Conservation (phyloP, 2,797 vertebrate species). For the Muscicapa comitata region DNA sequence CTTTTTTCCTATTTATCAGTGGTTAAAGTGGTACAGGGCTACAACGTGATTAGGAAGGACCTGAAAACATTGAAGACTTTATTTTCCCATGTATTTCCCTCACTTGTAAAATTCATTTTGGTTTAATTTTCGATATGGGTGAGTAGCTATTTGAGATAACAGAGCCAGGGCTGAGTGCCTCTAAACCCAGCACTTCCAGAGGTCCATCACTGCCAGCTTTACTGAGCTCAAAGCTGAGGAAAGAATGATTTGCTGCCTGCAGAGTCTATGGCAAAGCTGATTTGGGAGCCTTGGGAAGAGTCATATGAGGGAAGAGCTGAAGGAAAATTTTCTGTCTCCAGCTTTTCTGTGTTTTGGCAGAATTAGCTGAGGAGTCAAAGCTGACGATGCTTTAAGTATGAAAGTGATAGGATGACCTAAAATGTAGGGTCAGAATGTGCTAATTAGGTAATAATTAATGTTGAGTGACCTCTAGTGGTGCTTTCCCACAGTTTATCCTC, state of each 20-base stretch:
- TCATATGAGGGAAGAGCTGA: neutral
- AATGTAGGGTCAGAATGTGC: neutral
- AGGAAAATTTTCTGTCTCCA: neutral
- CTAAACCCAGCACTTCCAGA: neutral
- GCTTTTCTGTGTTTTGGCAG: neutral
- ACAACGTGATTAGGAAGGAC: rapidly evolving
- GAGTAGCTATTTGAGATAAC: neutral
- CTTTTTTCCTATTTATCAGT: neutral
- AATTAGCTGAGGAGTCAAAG: neutral
- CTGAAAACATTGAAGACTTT: neutral
- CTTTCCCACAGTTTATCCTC: neutral
- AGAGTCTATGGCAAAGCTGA: neutral
- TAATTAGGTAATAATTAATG: constrained; percentile 56
- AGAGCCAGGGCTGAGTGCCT: neutral
- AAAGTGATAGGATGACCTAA: neutral
- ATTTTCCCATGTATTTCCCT: neutral
- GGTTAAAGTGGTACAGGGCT: neutral
- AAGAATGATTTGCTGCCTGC: neutral
- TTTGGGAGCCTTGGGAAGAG: neutral
- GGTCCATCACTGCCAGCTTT: neutral
- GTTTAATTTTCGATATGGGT: neutral
- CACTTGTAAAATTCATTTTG: neutral
- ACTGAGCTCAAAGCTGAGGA: neutral
- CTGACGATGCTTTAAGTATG: neutral
- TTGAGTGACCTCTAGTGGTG: constrained; percentile 61